A percentile compares a stretch with the other conserved stretches of the same genome.
phyloP scores from a whole-genome alignment of 2,797 vertebrate genomes.

The Syndactyla subalaris region DNA sequence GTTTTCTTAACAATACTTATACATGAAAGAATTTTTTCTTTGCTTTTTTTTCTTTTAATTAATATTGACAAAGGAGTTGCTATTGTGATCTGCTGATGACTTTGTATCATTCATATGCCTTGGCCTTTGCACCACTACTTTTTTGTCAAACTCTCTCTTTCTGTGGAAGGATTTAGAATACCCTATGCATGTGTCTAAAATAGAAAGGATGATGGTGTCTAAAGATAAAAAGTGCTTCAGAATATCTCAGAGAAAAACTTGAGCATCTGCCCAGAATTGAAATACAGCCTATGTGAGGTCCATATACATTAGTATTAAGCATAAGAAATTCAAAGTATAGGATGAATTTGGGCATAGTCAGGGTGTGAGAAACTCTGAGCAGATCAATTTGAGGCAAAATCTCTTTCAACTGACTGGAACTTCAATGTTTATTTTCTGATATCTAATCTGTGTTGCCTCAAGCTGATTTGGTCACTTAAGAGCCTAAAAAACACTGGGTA shows the following conservation, averaged over 20 bases:
- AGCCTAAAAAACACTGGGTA: background rate
- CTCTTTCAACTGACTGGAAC: background rate
- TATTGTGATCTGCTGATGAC: background rate
- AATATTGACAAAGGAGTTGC: background rate
- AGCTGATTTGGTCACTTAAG: background rate
- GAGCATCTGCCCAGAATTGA: background rate
- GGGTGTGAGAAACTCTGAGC: background rate
- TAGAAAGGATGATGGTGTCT: background rate
- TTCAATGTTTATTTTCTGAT: background rate
- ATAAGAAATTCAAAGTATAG: background rate
- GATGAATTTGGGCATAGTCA: background rate
- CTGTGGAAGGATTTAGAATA: background rate
- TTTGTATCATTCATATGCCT: background rate
- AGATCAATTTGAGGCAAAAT: background rate
- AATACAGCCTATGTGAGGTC: background rate
- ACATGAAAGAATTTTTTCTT: background rate
- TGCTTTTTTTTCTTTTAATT: background rate
- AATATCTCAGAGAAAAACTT: background rate
- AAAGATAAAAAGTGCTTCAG: background rate
- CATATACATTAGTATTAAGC: background rate
- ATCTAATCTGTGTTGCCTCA: background rate
- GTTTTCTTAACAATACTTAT: background rate
- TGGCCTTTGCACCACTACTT: background rate
- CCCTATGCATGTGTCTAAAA: background rate
- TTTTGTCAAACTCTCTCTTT: background rate